Evolutionary conservation across 2,888 invertebrate species (phyloP).

Genomic region (Psylliodes chrysocephalus): DNA sequence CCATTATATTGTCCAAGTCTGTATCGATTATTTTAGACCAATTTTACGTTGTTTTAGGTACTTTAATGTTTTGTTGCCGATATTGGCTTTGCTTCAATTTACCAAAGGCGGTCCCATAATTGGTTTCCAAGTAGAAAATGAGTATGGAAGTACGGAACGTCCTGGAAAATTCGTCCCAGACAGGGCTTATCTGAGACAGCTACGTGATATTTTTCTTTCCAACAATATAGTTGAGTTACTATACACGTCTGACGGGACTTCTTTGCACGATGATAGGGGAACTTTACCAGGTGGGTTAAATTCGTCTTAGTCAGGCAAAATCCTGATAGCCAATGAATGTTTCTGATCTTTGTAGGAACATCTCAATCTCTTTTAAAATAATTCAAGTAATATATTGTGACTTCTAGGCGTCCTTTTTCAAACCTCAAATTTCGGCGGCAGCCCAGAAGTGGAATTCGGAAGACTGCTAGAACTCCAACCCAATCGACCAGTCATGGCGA

Average conservation of each 20-base stretch:
- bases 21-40: too few relatives aligned
- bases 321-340: too few relatives aligned
- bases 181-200: constrained; percentile 54
- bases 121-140: constrained; percentile 86
- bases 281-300: constrained; percentile 58
- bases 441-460: constrained; percentile 64
- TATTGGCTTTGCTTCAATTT: constrained; percentile 68
- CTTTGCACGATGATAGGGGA: constrained; percentile 56
- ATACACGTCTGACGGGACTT: constrained; percentile 67
- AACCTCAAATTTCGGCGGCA: constrained; percentile 68
- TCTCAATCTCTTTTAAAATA: too few relatives aligned
- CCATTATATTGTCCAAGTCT: not conserved
- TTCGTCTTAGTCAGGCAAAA: too few relatives aligned
- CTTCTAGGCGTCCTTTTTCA: constrained; percentile 62
- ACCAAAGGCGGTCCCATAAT: constrained; percentile 87
- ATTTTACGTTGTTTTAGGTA: constrained; percentile 52
- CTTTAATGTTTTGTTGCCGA: constrained; percentile 62
- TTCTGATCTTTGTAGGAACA: too few relatives aligned
- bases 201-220: constrained; percentile 58
- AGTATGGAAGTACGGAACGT: constrained; percentile 64
- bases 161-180: constrained; percentile 49
- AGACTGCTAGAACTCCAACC: constrained; percentile 63
- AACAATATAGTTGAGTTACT: constrained; percentile 64
- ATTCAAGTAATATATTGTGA: too few relatives aligned
- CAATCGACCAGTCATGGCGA: constrained; percentile 67